A percentile compares a stretch with the other conserved stretches of the same genome.
These are phyloP conservation scores for Opisthograptis luteolata DNA, from an alignment of 2,888 invertebrate species.

Conservation along the genomic window DNA sequence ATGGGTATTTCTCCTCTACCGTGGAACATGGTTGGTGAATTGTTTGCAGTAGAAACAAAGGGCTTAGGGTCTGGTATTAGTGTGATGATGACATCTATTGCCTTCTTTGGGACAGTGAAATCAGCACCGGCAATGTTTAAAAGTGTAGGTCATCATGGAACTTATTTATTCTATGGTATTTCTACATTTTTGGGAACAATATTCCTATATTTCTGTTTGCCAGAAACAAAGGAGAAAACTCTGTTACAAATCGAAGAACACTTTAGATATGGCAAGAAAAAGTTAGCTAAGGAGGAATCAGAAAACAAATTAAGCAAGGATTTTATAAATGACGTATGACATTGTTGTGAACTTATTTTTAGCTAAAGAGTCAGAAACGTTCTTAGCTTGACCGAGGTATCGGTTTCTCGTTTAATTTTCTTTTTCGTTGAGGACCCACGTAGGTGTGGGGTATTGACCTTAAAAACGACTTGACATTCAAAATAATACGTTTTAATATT, in stretches of 20 bases:
- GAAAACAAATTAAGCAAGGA: constrained; percentile 44
- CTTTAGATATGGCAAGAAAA: constrained; percentile 69
- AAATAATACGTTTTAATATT: neutral
- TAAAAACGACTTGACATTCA: constrained; percentile 13
- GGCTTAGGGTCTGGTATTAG: constrained; percentile 88
- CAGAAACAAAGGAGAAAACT: constrained; percentile 88
- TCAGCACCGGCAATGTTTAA: constrained; percentile 85
- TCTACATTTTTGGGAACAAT: constrained; percentile 85
- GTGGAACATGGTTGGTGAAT: constrained; percentile 90
- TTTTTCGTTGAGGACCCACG: neutral
- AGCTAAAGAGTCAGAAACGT: constrained; percentile 1
- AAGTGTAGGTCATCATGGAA: constrained; percentile 82
- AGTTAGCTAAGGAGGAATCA: constrained; percentile 8
- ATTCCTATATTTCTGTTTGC: constrained; percentile 85
- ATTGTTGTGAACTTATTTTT: neutral
- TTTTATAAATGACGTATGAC: constrained; percentile 30
- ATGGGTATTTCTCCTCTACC: constrained; percentile 87
- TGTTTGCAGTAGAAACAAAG: constrained; percentile 86
- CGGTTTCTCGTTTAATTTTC: neutral
- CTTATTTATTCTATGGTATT: constrained; percentile 86
- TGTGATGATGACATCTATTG: constrained; percentile 86
- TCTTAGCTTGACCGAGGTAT: constrained; percentile 13
- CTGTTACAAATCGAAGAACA: constrained; percentile 87
- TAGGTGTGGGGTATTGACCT: constrained; percentile 10
- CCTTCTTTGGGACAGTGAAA: constrained; percentile 88